Percentiles rank a stretch among this genome's conserved stretches.
Conservation (phyloP, 2,888 invertebrate genomes). For the Argyra leucocephala region DNA sequence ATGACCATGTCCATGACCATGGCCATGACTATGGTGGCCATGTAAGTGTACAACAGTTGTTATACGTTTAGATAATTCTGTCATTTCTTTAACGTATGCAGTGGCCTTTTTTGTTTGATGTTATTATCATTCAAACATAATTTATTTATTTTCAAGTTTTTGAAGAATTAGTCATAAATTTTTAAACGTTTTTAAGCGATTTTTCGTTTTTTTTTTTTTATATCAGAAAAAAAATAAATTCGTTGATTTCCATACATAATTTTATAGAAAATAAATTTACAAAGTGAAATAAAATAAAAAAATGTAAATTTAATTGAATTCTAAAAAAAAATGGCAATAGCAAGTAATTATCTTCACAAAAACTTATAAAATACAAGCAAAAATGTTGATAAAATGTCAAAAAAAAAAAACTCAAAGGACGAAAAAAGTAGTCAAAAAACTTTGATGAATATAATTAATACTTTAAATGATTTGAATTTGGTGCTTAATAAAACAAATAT, state of each 20-base stretch:
- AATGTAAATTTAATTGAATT: neutral
- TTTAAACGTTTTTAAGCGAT: no score
- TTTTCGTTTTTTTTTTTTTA: no score
- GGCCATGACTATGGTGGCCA: slow-evolving; percentile 31
- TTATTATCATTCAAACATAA: neutral
- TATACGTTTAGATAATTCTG: slow-evolving; percentile 36
- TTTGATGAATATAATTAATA: neutral
- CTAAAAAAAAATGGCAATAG: neutral
- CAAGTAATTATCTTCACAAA: neutral
- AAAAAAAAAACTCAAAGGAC: neutral
- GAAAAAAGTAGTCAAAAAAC: neutral
- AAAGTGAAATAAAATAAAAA: neutral
- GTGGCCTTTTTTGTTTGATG: slow-evolving; percentile 29
- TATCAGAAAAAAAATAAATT: neutral
- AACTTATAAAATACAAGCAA: neutral
- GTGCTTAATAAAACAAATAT: neutral
- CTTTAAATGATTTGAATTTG: neutral
- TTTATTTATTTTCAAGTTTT: neutral
- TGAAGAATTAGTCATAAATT: no score
- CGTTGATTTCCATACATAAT: neutral
- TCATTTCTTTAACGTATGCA: slow-evolving; percentile 41
- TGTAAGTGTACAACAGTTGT: slow-evolving; percentile 39
- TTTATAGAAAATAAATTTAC: neutral
- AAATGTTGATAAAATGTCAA: neutral
- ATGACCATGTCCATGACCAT: slow-evolving; percentile 26